These are phyloP conservation scores for Thalassophryne amazonica DNA, from an alignment of 2,797 vertebrate genomes.

Conservation along the genomic window DNA sequence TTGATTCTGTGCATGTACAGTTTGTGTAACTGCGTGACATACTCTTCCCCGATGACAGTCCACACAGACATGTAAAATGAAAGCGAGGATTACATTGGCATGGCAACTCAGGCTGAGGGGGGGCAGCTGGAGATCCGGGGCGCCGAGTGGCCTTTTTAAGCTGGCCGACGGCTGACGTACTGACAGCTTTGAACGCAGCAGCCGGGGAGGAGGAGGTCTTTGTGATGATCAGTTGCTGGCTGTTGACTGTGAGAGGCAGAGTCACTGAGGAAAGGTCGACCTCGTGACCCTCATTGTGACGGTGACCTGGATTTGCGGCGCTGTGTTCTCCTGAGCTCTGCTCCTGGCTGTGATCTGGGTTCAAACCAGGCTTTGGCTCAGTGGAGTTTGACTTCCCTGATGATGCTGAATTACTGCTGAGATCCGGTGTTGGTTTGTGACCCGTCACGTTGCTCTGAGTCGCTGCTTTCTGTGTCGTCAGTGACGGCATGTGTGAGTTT, in stretches of 20 bases:
- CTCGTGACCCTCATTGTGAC: background rate
- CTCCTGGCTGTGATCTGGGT: slow-evolving; percentile 6
- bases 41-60: slow-evolving; percentile 79
- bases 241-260: background rate
- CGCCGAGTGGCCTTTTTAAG: slow-evolving; percentile 13
- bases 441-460: background rate
- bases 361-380: background rate
- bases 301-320: background rate
- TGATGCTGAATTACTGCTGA: background rate
- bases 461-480: no score
- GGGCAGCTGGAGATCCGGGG: slow-evolving; percentile 18
- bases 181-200: background rate
- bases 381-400: background rate
- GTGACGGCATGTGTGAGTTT: no score
- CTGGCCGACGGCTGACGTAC: background rate
- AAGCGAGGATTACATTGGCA: slow-evolving; percentile 75
- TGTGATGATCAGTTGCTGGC: slow-evolving; percentile 32
- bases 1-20: slow-evolving; percentile 60
- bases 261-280: background rate
- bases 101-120: slow-evolving; percentile 27
- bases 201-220: slow-evolving; percentile 26
- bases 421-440: background rate
- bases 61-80: slow-evolving; percentile 79
- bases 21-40: slow-evolving; percentile 71
- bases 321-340: background rate